Percentiles rank a stretch among this genome's conserved stretches.
Conservation (phyloP, 2,797 vertebrate genomes). For the Parambassis ranga region DNA sequence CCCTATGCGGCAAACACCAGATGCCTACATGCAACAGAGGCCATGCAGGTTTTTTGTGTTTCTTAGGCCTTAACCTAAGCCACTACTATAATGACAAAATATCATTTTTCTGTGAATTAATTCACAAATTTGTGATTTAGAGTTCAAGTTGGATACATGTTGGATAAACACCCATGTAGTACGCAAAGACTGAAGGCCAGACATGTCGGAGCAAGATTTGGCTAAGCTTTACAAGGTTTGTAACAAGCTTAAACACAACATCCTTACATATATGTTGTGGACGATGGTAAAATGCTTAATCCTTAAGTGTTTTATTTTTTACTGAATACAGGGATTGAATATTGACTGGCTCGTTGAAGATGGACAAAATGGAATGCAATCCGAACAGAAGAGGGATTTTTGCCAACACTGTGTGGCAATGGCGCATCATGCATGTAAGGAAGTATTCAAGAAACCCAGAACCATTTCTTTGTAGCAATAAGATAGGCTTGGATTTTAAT, state of each 20-base stretch:
- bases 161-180: not conserved
- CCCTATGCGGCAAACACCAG: too few species aligned
- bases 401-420: conserved; percentile 23
- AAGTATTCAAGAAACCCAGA: not conserved
- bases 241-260: not conserved
- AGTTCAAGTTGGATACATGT: too few species aligned
- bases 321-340: not conserved
- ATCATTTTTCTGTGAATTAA: too few species aligned
- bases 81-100: too few species aligned
- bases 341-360: not conserved
- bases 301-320: not conserved
- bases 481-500: conserved; percentile 22
- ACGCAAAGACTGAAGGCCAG: not conserved
- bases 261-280: too few species aligned
- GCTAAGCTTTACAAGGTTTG: not conserved
- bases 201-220: not conserved
- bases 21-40: too few species aligned
- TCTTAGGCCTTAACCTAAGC: too few species aligned
- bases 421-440: conserved; percentile 9
- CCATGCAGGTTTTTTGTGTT: too few species aligned
- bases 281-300: not conserved
- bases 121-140: too few species aligned
- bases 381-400: conserved; percentile 13
- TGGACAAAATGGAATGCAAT: not conserved
- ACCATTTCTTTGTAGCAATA: conserved; percentile 9